phyloP scores from a whole-genome alignment of 2,888 invertebrate species.

The Geophilus truncorum region DNA sequence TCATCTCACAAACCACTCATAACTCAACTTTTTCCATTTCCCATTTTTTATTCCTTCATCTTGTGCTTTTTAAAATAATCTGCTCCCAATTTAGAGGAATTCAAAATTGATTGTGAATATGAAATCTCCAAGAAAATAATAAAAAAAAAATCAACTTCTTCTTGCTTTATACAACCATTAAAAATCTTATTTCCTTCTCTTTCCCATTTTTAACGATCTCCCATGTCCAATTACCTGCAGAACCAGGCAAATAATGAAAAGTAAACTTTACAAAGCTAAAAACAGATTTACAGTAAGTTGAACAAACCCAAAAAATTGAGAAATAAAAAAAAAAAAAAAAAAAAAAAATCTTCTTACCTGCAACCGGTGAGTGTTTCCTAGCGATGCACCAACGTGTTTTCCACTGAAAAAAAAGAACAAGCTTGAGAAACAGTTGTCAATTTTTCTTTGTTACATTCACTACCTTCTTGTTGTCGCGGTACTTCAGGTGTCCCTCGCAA shows the following conservation, averaged over 20 bases:
- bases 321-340: background rate
- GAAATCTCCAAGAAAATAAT: background rate
- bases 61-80: background rate
- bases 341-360: conserved; percentile 28
- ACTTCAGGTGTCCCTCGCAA: conserved; percentile 47
- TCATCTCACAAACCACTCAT: too few relatives aligned
- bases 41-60: too few relatives aligned
- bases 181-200: background rate
- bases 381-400: conserved; percentile 33
- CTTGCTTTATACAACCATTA: background rate
- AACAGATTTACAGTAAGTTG: too few relatives aligned
- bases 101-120: background rate
- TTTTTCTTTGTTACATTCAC: too few relatives aligned
- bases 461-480: conserved; percentile 48
- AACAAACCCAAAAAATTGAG: background rate
- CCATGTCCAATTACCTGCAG: background rate
- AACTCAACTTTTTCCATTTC: background rate
- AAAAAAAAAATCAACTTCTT: background rate
- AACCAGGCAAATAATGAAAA: background rate
- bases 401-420: conserved; percentile 31
- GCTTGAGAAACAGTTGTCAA: background rate
- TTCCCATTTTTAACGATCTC: background rate
- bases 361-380: conserved; percentile 36
- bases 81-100: background rate
- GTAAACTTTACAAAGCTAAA: too few relatives aligned